Conservation (phyloP, 2,797 vertebrate genomes). For the Anguilla megastoma region DNA sequence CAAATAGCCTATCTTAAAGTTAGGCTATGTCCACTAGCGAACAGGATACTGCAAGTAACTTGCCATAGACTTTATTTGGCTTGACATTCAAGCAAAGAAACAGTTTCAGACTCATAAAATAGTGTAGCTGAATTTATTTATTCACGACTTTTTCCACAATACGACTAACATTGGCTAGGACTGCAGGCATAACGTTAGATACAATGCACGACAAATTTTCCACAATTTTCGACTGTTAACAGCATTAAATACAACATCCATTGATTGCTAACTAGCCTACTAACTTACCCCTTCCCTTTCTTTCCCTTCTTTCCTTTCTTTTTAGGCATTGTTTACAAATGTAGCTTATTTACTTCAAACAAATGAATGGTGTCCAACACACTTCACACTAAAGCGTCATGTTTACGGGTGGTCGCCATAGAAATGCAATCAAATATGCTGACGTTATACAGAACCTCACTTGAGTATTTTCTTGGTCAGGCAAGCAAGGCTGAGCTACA, state of each 20-base stretch:
- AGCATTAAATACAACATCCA: not conserved
- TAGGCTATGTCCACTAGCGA: not conserved
- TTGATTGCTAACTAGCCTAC: not conserved
- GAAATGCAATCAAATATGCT: constrained; percentile 41
- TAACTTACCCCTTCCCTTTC: constrained; percentile 65
- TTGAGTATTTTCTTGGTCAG: not conserved
- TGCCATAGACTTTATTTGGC: not conserved
- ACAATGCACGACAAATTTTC: not conserved
- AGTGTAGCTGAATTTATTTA: not conserved
- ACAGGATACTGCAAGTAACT: not conserved
- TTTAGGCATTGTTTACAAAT: constrained; percentile 58
- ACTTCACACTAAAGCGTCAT: constrained; percentile 27
- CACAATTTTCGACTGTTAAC: not conserved
- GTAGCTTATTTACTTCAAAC: not conserved
- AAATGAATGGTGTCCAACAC: not conserved
- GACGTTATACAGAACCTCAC: not conserved
- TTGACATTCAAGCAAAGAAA: not conserved
- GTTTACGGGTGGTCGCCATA: constrained; percentile 53
- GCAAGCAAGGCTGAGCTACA: not conserved
- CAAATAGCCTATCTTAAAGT: not conserved
- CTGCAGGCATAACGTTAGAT: not conserved
- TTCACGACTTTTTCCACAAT: not conserved
- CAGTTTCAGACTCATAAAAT: not conserved
- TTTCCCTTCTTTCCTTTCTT: constrained; percentile 66
- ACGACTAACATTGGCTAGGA: not conserved